Evolutionary conservation across 2,113 vertebrate genomes (phyloP), one percentile per base, ranked within the genome.

Genomic region (Boulengeromyrus knoepffleri): DNA sequence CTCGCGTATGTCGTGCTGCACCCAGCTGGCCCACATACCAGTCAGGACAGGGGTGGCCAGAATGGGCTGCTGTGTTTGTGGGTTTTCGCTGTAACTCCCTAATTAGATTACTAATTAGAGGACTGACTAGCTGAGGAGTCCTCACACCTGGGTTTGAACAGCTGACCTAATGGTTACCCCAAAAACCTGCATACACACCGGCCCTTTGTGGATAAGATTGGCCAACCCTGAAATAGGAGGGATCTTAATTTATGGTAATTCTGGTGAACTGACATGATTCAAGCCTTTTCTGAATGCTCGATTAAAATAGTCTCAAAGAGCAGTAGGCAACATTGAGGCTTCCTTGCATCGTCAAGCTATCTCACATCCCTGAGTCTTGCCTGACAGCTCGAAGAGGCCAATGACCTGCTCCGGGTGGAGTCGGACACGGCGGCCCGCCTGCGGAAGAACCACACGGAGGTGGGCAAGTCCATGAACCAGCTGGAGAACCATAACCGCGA

Each of bases 401-500:
- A 99, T 85, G 98, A 98, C 94, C 95, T 99, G 91, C 94, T 99
- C 91, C 97, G 99, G 39, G 97, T 96, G 1, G 99, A 99, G 94
- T 98, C 98, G 0, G 99, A 99, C 94, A 98, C 98, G 3, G 98
- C 97, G 17, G 98, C 96, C 62, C 97, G 99, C 84, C 91, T 99
- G 91, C 96, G 98, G 92, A 99, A 99, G 94, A 97, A 94, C 94
- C 98, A 99, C 93, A 97, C 97, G 0, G 99, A 99, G 94, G 95
- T 98, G 96, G 95, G 94, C 91, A 99, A 99, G 93, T 96, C 97
- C 15, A 91, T 98, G 94, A 97, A 96, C 94, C 98, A 99, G 90
- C 92, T 99, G 91, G 99, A 99, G 94, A 95, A 96, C 39, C 90
- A 98, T 92, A 98, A 99, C 36, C 97, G 98, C 50, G 99, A 99